Percentiles rank a stretch among this genome's conserved stretches.
These are phyloP conservation scores for Merluccius polli DNA, from an alignment of 2,797 vertebrate species.

Conservation along the genomic window DNA sequence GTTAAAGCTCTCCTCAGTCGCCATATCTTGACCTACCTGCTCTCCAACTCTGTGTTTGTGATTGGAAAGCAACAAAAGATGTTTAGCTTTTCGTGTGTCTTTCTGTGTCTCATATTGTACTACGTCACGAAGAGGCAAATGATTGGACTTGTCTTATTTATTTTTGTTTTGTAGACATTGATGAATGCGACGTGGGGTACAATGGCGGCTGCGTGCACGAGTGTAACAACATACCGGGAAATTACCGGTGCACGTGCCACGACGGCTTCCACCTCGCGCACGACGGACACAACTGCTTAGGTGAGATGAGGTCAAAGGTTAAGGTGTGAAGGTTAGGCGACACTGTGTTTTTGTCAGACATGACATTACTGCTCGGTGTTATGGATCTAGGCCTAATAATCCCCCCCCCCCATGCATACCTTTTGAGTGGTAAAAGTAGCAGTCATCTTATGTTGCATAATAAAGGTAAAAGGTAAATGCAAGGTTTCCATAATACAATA, in stretches of 20 bases:
- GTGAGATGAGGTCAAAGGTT: slow-evolving; percentile 70
- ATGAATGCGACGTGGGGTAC: slow-evolving; percentile 92
- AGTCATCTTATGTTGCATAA: not conserved
- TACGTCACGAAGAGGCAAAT: not conserved
- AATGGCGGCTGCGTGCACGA: slow-evolving; percentile 97
- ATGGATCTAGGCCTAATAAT: not conserved
- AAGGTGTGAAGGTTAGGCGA: not conserved
- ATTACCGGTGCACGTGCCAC: slow-evolving; percentile 95
- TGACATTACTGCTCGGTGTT: not conserved
- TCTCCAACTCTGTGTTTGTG: not conserved
- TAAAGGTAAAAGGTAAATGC: not conserved
- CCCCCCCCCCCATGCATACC: not conserved
- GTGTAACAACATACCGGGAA: slow-evolving; percentile 95
- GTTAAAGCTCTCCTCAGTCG: not conserved
- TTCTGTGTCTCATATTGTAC: not conserved
- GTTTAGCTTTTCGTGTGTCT: not conserved
- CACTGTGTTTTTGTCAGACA: not conserved
- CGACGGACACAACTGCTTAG: slow-evolving; percentile 95
- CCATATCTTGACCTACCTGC: not conserved
- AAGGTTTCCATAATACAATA: not conserved
- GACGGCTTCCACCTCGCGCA: slow-evolving; percentile 95
- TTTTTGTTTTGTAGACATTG: slow-evolving; percentile 76
- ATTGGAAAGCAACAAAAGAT: not conserved
- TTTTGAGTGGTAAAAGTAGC: not conserved
- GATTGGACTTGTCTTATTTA: not conserved